Evolutionary conservation across 2,797 vertebrate species (phyloP).

Genomic region (Neostethus bicornis): DNA sequence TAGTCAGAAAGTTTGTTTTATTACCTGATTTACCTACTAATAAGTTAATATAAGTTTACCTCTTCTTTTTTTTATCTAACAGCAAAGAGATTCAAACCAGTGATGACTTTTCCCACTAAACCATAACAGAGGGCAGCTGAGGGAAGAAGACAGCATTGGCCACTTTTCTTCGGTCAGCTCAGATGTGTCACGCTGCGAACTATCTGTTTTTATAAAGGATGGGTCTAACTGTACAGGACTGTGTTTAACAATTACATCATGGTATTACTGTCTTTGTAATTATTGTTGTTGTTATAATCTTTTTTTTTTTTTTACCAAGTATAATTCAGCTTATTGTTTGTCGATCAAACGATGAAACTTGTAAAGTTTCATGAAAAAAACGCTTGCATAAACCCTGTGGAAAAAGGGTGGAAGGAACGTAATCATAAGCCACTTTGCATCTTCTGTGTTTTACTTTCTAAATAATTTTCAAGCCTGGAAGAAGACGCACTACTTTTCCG

Average conservation of each 20-base stretch:
- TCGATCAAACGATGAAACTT: conserved; percentile 78
- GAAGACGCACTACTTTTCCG: conserved; percentile 72
- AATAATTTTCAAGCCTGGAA: conserved; percentile 57
- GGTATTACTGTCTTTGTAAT: conserved; percentile 80
- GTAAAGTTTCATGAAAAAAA: conserved; percentile 75
- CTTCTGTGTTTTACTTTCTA: conserved; percentile 58
- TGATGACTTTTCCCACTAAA: conserved; percentile 84
- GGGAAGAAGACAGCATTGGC: conserved; percentile 76
- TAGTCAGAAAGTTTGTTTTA: not conserved
- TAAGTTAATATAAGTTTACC: not conserved
- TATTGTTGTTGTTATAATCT: conserved; percentile 78
- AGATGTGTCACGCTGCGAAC: conserved; percentile 77
- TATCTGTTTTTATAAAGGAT: conserved; percentile 63
- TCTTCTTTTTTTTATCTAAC: conserved; percentile 15
- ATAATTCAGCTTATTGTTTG: conserved; percentile 81
- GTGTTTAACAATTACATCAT: conserved; percentile 81
- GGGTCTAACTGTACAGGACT: conserved; percentile 84
- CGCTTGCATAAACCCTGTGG: conserved; percentile 69
- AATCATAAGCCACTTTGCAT: conserved; percentile 81
- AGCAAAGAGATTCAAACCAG: conserved; percentile 76
- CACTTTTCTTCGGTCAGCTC: conserved; percentile 78
- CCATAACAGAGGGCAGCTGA: conserved; percentile 76
- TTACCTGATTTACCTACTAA: not conserved
- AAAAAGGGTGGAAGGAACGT: conserved; percentile 71
- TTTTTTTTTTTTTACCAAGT: conserved; percentile 75